phyloP scores from a whole-genome alignment of 1,140 invertebrate genomes.

The Paraescarpia echinospica region DNA sequence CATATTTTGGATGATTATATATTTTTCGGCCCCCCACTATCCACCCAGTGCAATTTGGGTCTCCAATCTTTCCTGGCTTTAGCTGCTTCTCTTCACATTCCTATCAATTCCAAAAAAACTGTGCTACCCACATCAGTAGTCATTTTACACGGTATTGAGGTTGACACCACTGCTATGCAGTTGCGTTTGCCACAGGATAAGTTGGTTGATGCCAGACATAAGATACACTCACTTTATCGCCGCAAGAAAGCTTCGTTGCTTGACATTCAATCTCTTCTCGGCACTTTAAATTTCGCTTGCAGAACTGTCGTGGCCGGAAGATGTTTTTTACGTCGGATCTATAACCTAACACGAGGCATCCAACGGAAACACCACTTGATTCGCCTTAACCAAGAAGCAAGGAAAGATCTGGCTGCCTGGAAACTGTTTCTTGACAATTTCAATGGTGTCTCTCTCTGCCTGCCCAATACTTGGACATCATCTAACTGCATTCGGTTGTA shows the following conservation, averaged over 20 bases:
- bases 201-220: no score
- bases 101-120: neutral
- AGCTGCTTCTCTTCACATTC: neutral
- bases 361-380: neutral
- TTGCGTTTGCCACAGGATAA: no score
- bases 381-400: neutral
- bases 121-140: no score
- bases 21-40: neutral
- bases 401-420: neutral
- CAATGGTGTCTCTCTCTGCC: neutral
- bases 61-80: neutral
- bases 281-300: no score
- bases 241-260: no score
- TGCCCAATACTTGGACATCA: neutral
- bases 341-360: no score
- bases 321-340: no score
- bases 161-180: no score
- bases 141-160: no score
- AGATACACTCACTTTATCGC: no score
- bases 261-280: no score
- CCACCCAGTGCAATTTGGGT: neutral
- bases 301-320: no score
- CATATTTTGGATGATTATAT: constrained; percentile 14
- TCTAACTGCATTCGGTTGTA: neutral
- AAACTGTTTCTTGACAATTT: neutral